These are phyloP conservation scores for Erythrocebus patas DNA, from an alignment of 2,113 vertebrate genomes.

Conservation along the genomic window DNA sequence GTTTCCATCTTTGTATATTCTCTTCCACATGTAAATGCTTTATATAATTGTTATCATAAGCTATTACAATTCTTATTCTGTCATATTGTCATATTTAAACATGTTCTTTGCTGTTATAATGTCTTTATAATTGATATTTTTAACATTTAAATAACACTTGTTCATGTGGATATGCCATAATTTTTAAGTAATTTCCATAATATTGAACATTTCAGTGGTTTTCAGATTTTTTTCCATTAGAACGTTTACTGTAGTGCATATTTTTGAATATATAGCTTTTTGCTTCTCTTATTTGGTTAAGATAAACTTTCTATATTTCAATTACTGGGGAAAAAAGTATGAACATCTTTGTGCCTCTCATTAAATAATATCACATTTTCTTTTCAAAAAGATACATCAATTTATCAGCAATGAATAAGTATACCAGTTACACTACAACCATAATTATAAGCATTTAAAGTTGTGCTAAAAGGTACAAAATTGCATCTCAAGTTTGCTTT, in stretches of 20 bases:
- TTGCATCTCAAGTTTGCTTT: not conserved
- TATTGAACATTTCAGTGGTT: not conserved
- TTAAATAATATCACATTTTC: not conserved
- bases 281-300: not conserved
- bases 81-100: not conserved
- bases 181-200: not conserved
- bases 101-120: not conserved
- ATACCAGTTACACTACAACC: not conserved
- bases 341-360: not conserved
- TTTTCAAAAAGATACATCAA: not conserved
- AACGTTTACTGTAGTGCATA: not conserved
- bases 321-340: not conserved
- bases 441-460: not conserved
- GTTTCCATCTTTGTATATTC: not conserved
- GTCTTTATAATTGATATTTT: not conserved
- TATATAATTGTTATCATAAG: not conserved
- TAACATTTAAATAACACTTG: not conserved
- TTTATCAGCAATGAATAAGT: not conserved
- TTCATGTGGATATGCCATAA: not conserved
- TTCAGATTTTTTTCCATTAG: not conserved
- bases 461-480: not conserved
- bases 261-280: not conserved
- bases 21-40: not conserved
- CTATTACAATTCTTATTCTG: not conserved
- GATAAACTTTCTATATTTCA: constrained; percentile 3